Evolutionary conservation across 2,888 invertebrate genomes (phyloP), one percentile per base, ranked within the genome.

Genomic region (Andricus curvator): DNA sequence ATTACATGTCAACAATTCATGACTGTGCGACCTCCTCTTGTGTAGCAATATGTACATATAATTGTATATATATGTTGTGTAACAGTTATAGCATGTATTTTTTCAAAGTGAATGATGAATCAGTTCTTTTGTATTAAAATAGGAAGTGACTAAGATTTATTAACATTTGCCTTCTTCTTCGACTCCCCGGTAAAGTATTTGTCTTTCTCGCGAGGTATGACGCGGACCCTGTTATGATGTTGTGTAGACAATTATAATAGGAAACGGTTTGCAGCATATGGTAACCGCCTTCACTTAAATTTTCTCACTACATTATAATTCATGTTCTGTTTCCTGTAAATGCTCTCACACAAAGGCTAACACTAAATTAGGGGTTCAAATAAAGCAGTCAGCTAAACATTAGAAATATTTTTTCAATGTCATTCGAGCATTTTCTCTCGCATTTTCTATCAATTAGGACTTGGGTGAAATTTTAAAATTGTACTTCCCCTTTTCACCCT

Each of bases 1-100:
- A 33, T 33, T 33, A 33, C 33, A 33, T 33, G 33, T 9, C 37
- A 37, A 37, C 37, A 37, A 37, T 51, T 5, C 41, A 20, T n/a
- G 56, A 56, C n/a, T n/a, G 20, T 3, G 48, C n/a, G 68, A 68
- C 48, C 48, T 68, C 22, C 70, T 74, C 20, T 33, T 56, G 33
- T 56, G 15, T 56, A 56, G n/a, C 4, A 62, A 6, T 62, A 25
- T 29, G 5, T 25, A 4, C 22, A 62, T 6, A 1, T 33, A 33
- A 33, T 33, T 37, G 37, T 37, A 5, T 6, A 6, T 25, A 29
- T 62, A 17, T 44, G 44, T 15, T 44, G 48, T 48, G 8, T 48
- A 48, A 48, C 48, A 48, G 48, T 48, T 48, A 15, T 48, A 17
- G 13, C 13, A 48, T 62, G 17, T 5, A 62, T 4, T 22, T 29